A percentile compares a stretch with the other conserved stretches of the same genome.
These are phyloP conservation scores for Amyelois transitella DNA, from an alignment of 1,140 invertebrate species.

Conservation along the genomic window DNA sequence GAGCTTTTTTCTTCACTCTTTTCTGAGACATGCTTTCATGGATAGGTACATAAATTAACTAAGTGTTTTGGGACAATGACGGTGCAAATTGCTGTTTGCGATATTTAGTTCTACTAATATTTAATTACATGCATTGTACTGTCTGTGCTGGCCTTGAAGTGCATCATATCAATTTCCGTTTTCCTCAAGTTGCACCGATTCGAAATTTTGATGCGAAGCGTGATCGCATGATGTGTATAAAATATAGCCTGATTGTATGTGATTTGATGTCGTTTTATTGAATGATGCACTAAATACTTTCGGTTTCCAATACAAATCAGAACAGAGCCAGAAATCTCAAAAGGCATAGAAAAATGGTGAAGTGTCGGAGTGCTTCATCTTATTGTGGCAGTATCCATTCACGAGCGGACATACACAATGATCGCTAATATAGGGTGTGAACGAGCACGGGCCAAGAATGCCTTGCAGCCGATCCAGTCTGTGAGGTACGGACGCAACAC, in stretches of 20 bases:
- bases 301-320: conserved; percentile 42
- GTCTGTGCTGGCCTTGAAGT: conserved; percentile 59
- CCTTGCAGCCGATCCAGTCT: conserved; percentile 68
- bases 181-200: conserved; percentile 26
- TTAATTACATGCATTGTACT: conserved; percentile 61
- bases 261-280: conserved; percentile 44
- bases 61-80: conserved; percentile 60
- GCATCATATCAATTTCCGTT: conserved; percentile 62
- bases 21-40: conserved; percentile 74
- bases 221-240: conserved; percentile 13
- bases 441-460: conserved; percentile 68
- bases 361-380: conserved; percentile 61
- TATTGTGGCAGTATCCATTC: conserved; percentile 54
- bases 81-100: conserved; percentile 62
- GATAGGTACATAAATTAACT: conserved; percentile 49
- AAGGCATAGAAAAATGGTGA: conserved; percentile 61
- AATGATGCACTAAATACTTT: conserved; percentile 70
- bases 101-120: conserved; percentile 57
- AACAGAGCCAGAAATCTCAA: conserved; percentile 57
- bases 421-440: conserved; percentile 64
- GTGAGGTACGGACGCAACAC: conserved; percentile 71
- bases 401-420: conserved; percentile 71
- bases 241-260: conserved; percentile 14
- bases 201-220: conserved; percentile 22
- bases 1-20: conserved; percentile 53